Evolutionary conservation across 2,113 vertebrate species (phyloP), one percentile per base, ranked within the genome.

Genomic region (Panthera uncia): DNA sequence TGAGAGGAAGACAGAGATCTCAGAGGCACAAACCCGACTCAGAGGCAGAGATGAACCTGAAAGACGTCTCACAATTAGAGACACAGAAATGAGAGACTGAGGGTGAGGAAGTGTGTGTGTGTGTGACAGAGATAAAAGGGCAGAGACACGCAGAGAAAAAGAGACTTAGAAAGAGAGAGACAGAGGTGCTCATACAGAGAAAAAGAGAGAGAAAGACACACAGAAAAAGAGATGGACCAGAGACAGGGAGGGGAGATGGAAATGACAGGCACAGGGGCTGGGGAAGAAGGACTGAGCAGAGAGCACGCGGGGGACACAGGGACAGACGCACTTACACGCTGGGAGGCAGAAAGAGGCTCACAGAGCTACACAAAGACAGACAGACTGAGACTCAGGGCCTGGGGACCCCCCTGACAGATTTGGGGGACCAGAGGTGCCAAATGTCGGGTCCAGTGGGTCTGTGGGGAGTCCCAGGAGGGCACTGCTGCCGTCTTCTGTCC

Each of bases 201-300:
- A 66, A 41, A 31, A 80, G n/a, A 27, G 19, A 36, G 55, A 45
- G 16, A 48, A 38, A 45, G 21, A 68, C 4, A 78, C 29, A 61
- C 18, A n/a, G 61, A 31, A 66, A 16, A 29, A 91, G n/a, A 82
- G 15, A 68, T 7, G 50, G 41, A 45, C 18, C 57, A 13, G 80
- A 81, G 45, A 38, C 2, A 19, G 12, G 31, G 52, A 76, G 12
- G 25, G 15, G 57, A 48, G n/a, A 33, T 69, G 48, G n/a, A 48
- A 8, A n/a, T 5, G 45, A 14, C 8, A 13, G 48, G 18, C 3
- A 23, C 0, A 4, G 73, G 65, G 2, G 12, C 19, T 1, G 65
- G 31, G 69, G 21, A n/a, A 21, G n/a, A 33, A 23, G 50, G 63
- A 21, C 41, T 4, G 0, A 57, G 36, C 29, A 33, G 21, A 8